Evolutionary conservation across 2,113 vertebrate species (phyloP).

Genomic region (Petromus typicus): DNA sequence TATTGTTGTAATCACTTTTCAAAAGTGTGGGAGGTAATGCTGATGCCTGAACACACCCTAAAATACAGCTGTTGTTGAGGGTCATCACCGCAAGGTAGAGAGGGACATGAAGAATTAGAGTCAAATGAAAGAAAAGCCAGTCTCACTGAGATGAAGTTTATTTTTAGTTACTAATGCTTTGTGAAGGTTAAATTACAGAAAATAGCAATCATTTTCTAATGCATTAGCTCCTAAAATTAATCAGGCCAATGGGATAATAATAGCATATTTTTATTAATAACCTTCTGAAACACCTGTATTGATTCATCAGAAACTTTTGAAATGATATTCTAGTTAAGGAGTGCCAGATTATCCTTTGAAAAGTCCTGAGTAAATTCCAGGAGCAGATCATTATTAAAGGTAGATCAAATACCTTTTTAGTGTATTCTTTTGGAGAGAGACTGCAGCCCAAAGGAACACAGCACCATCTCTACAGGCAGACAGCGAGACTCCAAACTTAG

Average conservation of each 20-base stretch:
- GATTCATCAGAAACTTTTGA: constrained; percentile 69
- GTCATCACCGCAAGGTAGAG: background rate
- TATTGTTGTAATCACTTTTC: constrained; percentile 3
- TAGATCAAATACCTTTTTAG: constrained; percentile 33
- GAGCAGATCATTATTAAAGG: constrained; percentile 44
- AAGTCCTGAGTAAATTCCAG: constrained; percentile 51
- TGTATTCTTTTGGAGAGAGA: background rate
- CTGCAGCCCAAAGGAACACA: background rate
- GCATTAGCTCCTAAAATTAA: constrained; percentile 71
- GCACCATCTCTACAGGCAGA: background rate
- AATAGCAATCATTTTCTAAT: constrained; percentile 74
- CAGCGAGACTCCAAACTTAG: background rate
- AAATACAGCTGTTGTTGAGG: background rate
- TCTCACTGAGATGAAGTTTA: constrained; percentile 47
- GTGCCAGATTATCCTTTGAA: constrained; percentile 61
- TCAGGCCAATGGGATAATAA: constrained; percentile 70
- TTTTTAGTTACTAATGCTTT: constrained; percentile 77
- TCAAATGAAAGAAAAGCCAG: constrained; percentile 53
- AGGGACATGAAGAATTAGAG: constrained; percentile 20
- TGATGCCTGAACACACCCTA: background rate
- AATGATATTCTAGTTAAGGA: constrained; percentile 55
- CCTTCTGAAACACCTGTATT: constrained; percentile 72
- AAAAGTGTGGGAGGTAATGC: background rate
- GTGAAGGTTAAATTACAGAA: constrained; percentile 77
- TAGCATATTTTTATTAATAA: constrained; percentile 74